A percentile compares a stretch with the other conserved stretches of the same genome.
These are phyloP conservation scores for silkworm (Bombyx mori) DNA, from an alignment of 1,140 invertebrate species.

Conservation along the genomic window ASM3026992v2 NC_085110.1:10376001-10376500, in stretches of 20 bases:
- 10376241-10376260: constrained; percentile 54
- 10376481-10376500: too few species aligned
- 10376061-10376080: constrained; percentile 39
- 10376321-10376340: neutral
- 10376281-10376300: constrained; percentile 33
- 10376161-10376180: constrained; percentile 68
- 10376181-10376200: constrained; percentile 71
- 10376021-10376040: constrained; percentile 45
- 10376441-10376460: too few species aligned
- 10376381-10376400: too few species aligned
- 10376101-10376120: constrained; percentile 61
- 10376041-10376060: constrained; percentile 37
- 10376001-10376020: constrained; percentile 54
- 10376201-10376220: constrained; percentile 71
- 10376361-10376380: too few species aligned
- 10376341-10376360: too few species aligned
- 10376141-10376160: constrained; percentile 70
- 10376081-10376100: constrained; percentile 3
- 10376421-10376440: too few species aligned
- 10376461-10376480: too few species aligned
- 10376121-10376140: constrained; percentile 43
- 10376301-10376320: neutral
- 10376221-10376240: constrained; percentile 52
- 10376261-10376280: constrained; percentile 51
- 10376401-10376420: too few species aligned